Evolutionary conservation across 2,113 vertebrate species (phyloP).

Genomic region (Sphaerodactylus townsendi): DNA sequence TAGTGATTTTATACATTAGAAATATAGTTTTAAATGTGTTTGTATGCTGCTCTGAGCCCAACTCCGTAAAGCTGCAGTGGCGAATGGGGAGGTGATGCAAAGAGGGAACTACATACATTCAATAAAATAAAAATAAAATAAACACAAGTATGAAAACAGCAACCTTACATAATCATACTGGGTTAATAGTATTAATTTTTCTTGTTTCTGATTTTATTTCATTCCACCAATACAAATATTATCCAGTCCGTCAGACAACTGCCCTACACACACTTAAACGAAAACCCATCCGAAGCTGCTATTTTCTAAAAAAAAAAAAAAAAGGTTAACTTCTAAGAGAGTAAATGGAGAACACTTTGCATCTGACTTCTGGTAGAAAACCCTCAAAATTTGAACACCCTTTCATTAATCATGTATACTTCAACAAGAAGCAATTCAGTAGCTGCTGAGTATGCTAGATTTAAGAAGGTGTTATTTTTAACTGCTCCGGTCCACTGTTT

Average conservation of each 20-base stretch:
- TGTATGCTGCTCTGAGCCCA: no score
- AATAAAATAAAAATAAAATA: no score
- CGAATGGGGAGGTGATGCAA: no score
- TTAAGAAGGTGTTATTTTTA: not conserved
- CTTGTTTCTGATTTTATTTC: not conserved
- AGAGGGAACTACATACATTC: no score
- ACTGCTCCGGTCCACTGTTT: not conserved
- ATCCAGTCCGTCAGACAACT: not conserved
- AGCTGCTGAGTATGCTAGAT: not conserved
- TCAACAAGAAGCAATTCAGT: not conserved
- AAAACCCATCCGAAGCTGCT: not conserved
- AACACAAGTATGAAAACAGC: not conserved
- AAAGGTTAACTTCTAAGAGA: not conserved
- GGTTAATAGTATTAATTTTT: not conserved
- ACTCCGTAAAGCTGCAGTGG: no score
- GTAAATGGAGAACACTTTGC: not conserved
- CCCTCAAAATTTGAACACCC: not conserved
- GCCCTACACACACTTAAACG: not conserved
- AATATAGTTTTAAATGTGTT: no score
- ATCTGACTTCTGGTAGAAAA: not conserved
- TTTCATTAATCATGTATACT: not conserved
- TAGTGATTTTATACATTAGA: no score
- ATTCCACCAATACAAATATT: not conserved
- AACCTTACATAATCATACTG: not conserved
- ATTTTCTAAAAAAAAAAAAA: not conserved